Evolutionary conservation across 2,113 vertebrate genomes (phyloP), one percentile per base, ranked within the genome.

Genomic region (Paedocypris sp.): DNA sequence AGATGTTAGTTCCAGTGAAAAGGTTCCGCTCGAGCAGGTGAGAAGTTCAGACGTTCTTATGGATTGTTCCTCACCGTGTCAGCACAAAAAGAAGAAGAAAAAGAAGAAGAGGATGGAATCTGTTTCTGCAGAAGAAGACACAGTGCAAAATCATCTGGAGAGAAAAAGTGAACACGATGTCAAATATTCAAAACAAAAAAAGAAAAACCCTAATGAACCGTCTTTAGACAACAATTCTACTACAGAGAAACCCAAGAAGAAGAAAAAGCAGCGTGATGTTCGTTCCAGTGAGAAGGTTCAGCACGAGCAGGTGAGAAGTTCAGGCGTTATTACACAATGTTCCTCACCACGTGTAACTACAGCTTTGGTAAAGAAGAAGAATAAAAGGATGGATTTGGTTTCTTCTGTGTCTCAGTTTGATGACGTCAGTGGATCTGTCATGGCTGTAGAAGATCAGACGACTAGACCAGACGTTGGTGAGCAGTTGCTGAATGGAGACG

Each of bases 361-460:
- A 28, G 7, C 25, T 48, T 35, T 51, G 32, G 31, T 42, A 19
- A 22, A 19, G 8, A 72, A 64, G 29, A 72, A 67, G 19, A 16
- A 50, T 10, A 54, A 39, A 1, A 52, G 39, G 1, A 39, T 13
- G 5, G 25, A 53, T 64, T 31, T 11, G 6, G 4, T 4, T 12
- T 46, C 10, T 13, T 46, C 10, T 13, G 11, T 5, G 42, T 32
- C 43, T 56, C 33, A 5, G 11, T n/a, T 45, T 11, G 1, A 59
- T 25, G 47, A 46, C 20, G 25, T 16, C n/a, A 10, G 5, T 10
- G 22, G 60, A 16, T 2, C 6, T 2, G 16, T 23, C 18, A 23
- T 35, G 12, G 19, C 13, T 16, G 13, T 5, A 25, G 13, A 36
- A 15, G 22, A 53, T 16, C 2, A 22, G n/a, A 16, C 13, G 28